These are phyloP conservation scores for Ahaetulla prasina DNA, from an alignment of 2,113 vertebrate species.

Conservation along the genomic window DNA sequence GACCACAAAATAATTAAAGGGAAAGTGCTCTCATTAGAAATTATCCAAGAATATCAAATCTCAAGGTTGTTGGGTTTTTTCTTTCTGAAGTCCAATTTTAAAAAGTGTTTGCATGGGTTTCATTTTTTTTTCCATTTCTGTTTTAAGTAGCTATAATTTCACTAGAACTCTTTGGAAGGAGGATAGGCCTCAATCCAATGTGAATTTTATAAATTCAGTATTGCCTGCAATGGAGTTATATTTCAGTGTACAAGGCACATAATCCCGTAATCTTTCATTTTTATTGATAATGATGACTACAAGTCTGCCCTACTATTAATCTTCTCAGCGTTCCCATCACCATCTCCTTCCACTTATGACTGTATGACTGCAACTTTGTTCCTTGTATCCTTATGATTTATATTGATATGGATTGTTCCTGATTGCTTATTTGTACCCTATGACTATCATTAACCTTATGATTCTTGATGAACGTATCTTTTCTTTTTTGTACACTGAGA, in stretches of 20 bases:
- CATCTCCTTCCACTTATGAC: too few species aligned
- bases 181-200: constrained; percentile 11
- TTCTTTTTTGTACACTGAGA: too few species aligned
- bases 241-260: neutral
- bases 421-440: too few species aligned
- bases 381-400: too few species aligned
- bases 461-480: too few species aligned
- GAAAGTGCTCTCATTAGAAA: constrained; percentile 80
- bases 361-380: too few species aligned
- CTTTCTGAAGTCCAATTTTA: constrained; percentile 66
- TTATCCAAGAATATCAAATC: constrained; percentile 77
- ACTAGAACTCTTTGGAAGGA: constrained; percentile 39
- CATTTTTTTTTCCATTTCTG: constrained; percentile 12
- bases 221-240: neutral
- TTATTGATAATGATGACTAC: neutral
- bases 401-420: too few species aligned
- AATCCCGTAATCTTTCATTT: neutral
- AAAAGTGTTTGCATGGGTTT: constrained; percentile 57
- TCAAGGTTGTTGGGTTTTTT: constrained; percentile 66
- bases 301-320: too few species aligned
- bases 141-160: constrained; percentile 37
- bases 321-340: too few species aligned
- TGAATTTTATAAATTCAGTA: neutral
- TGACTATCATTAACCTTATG: too few species aligned
- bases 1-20: constrained; percentile 96